Percentiles rank a stretch among this genome's conserved stretches.
phyloP scores from a whole-genome alignment of 2,113 vertebrate genomes.

The Chloroceryle aenea region DNA sequence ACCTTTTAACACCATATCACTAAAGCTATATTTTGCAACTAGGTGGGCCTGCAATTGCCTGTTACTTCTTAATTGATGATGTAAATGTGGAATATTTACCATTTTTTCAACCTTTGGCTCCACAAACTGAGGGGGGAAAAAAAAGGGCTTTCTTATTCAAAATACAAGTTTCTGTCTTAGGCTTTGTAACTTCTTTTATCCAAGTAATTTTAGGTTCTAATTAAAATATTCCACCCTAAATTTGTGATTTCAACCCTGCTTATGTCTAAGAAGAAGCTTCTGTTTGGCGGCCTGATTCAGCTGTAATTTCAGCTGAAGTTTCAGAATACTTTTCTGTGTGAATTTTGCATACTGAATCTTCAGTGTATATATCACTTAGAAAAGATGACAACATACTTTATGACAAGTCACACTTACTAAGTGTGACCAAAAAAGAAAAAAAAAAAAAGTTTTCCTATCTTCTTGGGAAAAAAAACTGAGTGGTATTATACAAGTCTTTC shows the following conservation, averaged over 20 bases:
- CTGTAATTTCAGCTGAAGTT: neutral
- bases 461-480: neutral
- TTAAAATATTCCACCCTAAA: neutral
- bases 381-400: neutral
- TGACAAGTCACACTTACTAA: neutral
- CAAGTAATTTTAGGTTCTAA: neutral
- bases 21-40: neutral
- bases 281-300: neutral
- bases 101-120: neutral
- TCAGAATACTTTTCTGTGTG: neutral
- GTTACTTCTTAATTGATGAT: neutral
- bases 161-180: neutral
- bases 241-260: neutral
- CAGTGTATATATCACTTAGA: neutral
- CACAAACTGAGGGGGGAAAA: neutral
- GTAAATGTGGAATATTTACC: neutral
- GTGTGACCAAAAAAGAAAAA: neutral
- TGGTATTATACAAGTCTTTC: neutral
- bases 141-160: neutral
- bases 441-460: neutral
- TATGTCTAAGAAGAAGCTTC: neutral
- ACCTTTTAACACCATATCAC: neutral
- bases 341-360: neutral
- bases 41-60: neutral
- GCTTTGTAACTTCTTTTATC: neutral